Evolutionary conservation across 2,888 invertebrate genomes (phyloP), one percentile per base, ranked within the genome.

Genomic region (Dendrolimus pini): DNA sequence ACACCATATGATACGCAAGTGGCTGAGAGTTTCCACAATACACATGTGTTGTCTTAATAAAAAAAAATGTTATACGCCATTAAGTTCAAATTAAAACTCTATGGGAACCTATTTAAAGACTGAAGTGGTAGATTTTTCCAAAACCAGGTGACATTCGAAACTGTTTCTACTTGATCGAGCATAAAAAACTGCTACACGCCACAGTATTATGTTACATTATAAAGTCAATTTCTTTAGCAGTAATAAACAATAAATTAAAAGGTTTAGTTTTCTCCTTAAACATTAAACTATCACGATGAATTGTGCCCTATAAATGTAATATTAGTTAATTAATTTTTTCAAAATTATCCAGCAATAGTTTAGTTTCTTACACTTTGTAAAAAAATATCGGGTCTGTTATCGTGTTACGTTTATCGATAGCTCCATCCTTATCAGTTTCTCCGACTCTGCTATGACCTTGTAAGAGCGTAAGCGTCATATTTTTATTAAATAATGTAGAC

Each of bases 91-190:
- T 65, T 47, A 61, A 62, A 62, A 65, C 76, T 66, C 54, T 77
- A 70, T 42, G 0, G 0, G 0, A 7, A n/a, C 62, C 42, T 54
- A 7, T 7, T 71, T 74, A 82, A 68, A 75, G 74, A 60, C 61
- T 54, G 69, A 65, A 66, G 59, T 64, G 53, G 54, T 60, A 59
- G 18, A 9, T 59, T 60, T 66, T 54, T 57, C 56, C 59, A 64
- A 72, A 77, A 71, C 70, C 83, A 85, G 82, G 84, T 85, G 89
- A 78, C 76, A 87, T 65, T 74, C 72, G 86, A 89, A 75, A 82
- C 85, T 80, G 75, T 81, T 86, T 85, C 83, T 72, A 83, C 83
- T 87, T 74, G 78, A 78, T 80, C 72, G 75, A 89, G 88, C 89
- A 80, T 82, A 84, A 87, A 88, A 87, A 87, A 79, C 77, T 74